phyloP scores from a whole-genome alignment of 2,797 vertebrate species.

The Chelon auratus region DNA sequence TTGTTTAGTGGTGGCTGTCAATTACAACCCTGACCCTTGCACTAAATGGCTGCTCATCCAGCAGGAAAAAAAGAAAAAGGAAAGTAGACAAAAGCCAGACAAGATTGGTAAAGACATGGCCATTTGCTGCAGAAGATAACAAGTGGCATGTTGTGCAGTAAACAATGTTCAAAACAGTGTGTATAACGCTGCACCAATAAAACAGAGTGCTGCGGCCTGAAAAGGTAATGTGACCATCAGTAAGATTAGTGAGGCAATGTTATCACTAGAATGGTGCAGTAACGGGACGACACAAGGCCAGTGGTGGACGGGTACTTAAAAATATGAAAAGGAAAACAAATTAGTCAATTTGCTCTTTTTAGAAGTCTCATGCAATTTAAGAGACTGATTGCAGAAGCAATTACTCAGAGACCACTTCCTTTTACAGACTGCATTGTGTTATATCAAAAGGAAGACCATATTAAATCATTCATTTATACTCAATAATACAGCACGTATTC shows the following conservation, averaged over 20 bases:
- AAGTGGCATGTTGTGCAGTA: conserved; percentile 78
- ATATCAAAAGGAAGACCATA: background rate
- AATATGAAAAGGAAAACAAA: conserved; percentile 71
- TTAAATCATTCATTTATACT: conserved; percentile 18
- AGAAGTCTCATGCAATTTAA: conserved; percentile 65
- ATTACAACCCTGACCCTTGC: conserved; percentile 86
- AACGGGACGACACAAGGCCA: conserved; percentile 48
- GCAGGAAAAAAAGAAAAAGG: conserved; percentile 44
- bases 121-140: conserved; percentile 79
- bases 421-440: conserved; percentile 18
- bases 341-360: conserved; percentile 66
- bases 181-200: conserved; percentile 74
- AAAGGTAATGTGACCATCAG: conserved; percentile 71
- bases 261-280: conserved; percentile 58
- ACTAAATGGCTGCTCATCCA: conserved; percentile 83
- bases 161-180: conserved; percentile 75
- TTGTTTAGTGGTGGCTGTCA: conserved; percentile 93
- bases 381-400: conserved; percentile 69
- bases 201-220: conserved; percentile 76
- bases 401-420: conserved; percentile 45
- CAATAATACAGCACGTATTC: conserved; percentile 5
- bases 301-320: conserved; percentile 65
- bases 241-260: conserved; percentile 69
- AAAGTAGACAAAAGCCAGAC: conserved; percentile 80
- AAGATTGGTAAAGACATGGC: conserved; percentile 82